Conservation (phyloP, 1,140 invertebrate species). For the Ceratina australensis region DNA sequence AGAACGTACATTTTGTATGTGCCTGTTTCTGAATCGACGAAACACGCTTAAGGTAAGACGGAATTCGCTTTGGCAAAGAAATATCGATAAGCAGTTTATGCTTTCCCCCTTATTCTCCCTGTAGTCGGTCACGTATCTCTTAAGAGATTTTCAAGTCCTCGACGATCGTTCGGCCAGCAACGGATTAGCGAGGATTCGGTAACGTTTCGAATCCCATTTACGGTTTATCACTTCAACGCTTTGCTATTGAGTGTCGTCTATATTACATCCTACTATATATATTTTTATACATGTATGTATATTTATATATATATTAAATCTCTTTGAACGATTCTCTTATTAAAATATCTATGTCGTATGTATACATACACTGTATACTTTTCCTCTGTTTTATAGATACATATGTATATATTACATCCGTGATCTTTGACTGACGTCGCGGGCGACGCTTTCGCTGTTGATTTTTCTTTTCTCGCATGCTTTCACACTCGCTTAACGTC, state of each 20-base stretch:
- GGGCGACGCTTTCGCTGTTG: background rate
- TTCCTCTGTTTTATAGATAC: slow-evolving; percentile 31
- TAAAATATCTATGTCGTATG: slow-evolving; percentile 49
- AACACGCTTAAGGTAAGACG: slow-evolving; percentile 2
- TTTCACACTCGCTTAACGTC: background rate
- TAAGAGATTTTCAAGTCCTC: background rate
- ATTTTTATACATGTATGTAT: slow-evolving; percentile 41
- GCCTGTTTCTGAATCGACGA: background rate
- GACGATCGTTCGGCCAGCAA: slow-evolving; percentile 45
- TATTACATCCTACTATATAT: slow-evolving; percentile 52
- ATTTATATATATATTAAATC: slow-evolving; percentile 44
- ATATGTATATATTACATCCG: slow-evolving; percentile 8
- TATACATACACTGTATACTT: slow-evolving; percentile 46
- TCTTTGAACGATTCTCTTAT: slow-evolving; percentile 47
- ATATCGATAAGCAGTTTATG: background rate
- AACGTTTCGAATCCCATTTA: slow-evolving; percentile 66
- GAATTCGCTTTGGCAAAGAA: slow-evolving; percentile 13
- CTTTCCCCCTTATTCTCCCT: background rate
- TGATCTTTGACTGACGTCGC: slow-evolving; percentile 29
- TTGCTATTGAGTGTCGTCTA: slow-evolving; percentile 72
- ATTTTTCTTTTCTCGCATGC: background rate
- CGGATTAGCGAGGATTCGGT: slow-evolving; percentile 60
- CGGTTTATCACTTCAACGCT: slow-evolving; percentile 75
- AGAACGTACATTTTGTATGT: slow-evolving; percentile 27
- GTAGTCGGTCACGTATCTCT: background rate